Base-by-base conservation (phyloP, 2,797 vertebrate genomes). In the Phalloptychus januarius region DNA sequence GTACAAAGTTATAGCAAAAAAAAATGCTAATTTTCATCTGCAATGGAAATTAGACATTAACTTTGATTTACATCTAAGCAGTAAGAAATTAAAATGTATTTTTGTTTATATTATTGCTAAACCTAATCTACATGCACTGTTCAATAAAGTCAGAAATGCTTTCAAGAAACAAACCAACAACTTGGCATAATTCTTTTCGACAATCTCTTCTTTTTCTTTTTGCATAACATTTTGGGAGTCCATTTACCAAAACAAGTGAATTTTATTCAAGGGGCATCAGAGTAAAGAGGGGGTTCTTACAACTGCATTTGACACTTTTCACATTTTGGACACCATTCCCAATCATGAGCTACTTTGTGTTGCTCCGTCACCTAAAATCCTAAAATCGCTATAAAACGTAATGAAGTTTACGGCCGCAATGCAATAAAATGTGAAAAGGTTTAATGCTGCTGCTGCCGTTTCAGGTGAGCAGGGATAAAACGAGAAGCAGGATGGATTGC, bases 391-490 rank as follows among this genome's bases (percentile, higher is more conserved):
- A 28, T 70, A n/a, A 44, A 16, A 44, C 15, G 40, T 25, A 70
- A 13, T 28, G 13, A 44, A 44, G 25, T 70, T 70, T 44, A 70
- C n/a, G 40, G 11, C 67, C 16, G 12, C 40, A 70, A 28, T 70
- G 40, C n/a, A n/a, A 70, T 44, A 70, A 70, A 70, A n/a, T 28
- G 25, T 28, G 5, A 65, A 65, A 36, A 65, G 25, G 38, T 42
- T 25, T 42, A 69, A 69, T 10, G 5, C 25, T 12, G 23, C 12
- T 40, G 7, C 20, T 50, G 48, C 46, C 20, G 75, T 52, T 69
- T 69, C 18, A 50, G 75, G 46, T 50, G 33, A 69, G 74, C 46
- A 69, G 33, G 33, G 20, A n/a, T 76, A 52, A 76, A 67, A 23
- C 4, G 31, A 20, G 33, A 72, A 25, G 46, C 25, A 12, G 40